Percentiles rank a stretch among this genome's conserved stretches.
Conservation (phyloP, 2,888 invertebrate species). For the Drosophila percnosoma region DNA sequence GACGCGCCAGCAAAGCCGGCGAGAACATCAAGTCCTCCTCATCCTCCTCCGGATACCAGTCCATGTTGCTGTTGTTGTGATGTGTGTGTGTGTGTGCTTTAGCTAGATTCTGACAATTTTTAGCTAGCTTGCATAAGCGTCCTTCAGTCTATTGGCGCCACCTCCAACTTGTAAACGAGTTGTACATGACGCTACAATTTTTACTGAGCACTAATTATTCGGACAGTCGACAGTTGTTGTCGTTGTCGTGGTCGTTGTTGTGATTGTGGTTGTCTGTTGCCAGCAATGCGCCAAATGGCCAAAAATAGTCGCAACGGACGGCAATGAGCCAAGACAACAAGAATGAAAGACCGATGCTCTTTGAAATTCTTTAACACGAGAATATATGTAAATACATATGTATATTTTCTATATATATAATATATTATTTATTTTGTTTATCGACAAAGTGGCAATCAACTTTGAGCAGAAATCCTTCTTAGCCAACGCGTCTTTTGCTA, state of each 20-base stretch:
- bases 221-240: constrained; percentile 7
- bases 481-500: constrained; percentile 69
- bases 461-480: constrained; percentile 21
- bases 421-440: constrained; percentile 45
- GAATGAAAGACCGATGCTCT: constrained; percentile 16
- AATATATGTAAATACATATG: constrained; percentile 14
- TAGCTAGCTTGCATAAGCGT: constrained; percentile 58
- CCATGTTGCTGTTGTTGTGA: constrained; percentile 85
- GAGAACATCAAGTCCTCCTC: constrained; percentile 95
- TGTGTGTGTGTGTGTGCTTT: not conserved
- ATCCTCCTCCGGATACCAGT: constrained; percentile 92
- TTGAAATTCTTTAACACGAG: constrained; percentile 5
- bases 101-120: not conserved
- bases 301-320: constrained; percentile 73
- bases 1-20: constrained; percentile 93
- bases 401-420: constrained; percentile 32
- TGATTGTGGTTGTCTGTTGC: constrained; percentile 15
- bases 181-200: constrained; percentile 66
- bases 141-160: constrained; percentile 43
- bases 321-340: constrained; percentile 71
- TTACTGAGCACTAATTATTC: constrained; percentile 33
- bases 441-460: constrained; percentile 32
- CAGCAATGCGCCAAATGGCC: constrained; percentile 57
- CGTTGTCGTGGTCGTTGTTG: not conserved
- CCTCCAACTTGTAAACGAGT: constrained; percentile 71